phyloP scores from a whole-genome alignment of 2,113 vertebrate species.

The Clarias magur region DNA sequence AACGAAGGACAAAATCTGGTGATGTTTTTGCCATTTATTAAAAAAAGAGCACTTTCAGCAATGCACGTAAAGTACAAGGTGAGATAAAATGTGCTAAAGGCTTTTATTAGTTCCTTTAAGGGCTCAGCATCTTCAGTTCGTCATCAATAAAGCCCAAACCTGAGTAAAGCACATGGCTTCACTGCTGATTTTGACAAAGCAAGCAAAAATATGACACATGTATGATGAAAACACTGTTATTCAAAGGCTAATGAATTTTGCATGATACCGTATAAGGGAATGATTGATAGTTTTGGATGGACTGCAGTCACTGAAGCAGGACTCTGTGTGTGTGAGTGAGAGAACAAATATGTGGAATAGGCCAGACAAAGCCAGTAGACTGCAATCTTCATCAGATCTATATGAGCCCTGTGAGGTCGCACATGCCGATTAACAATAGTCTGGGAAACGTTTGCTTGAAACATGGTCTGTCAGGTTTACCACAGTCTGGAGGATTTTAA shows the following conservation, averaged over 20 bases:
- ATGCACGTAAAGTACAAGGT: neutral
- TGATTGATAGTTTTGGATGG: neutral
- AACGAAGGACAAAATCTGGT: neutral
- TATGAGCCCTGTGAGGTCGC: slow-evolving; percentile 5
- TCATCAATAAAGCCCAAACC: neutral
- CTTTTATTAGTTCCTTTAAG: neutral
- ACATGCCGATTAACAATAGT: neutral
- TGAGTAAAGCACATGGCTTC: neutral
- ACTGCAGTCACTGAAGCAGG: neutral
- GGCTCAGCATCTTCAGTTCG: neutral
- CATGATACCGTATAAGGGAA: no score
- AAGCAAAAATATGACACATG: neutral
- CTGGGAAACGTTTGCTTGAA: neutral
- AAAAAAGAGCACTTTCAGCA: neutral
- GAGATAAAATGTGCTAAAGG: neutral
- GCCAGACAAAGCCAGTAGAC: neutral
- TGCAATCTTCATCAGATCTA: slow-evolving; percentile 14
- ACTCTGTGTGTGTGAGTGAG: neutral
- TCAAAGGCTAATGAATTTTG: neutral
- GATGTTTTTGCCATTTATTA: neutral
- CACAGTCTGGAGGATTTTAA: neutral
- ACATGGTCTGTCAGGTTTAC: neutral
- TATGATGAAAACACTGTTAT: neutral
- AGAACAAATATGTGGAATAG: neutral
- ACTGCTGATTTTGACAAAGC: neutral